phyloP scores from a whole-genome alignment of 92 coral and sea anemone genomes.

The Porites cylindrica region DNA sequence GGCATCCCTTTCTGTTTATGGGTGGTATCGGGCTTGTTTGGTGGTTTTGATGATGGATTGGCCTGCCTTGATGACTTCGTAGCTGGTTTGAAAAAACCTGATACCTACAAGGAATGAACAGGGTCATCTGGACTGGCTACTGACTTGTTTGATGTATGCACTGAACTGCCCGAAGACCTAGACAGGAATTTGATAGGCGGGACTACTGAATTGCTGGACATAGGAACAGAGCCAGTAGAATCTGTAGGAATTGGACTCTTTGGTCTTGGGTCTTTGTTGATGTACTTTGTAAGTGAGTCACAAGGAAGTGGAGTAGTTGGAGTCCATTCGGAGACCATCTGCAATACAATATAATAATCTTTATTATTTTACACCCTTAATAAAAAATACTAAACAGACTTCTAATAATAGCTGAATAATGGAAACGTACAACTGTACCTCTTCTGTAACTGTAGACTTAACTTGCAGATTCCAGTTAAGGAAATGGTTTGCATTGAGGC shows the following conservation, averaged over 20 bases:
- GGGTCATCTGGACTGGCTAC: slow-evolving; percentile 15
- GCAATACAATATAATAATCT: slow-evolving; percentile 19
- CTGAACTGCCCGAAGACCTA: slow-evolving; percentile 7
- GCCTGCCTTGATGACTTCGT: slow-evolving; percentile 14
- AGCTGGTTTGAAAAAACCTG: slow-evolving; percentile 27
- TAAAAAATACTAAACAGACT: slow-evolving; percentile 5
- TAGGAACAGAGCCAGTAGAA: slow-evolving; percentile 14
- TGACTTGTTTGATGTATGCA: slow-evolving; percentile 16
- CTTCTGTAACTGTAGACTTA: slow-evolving; percentile 41
- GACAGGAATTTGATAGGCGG: slow-evolving; percentile 16
- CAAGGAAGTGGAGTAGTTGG: slow-evolving; percentile 36
- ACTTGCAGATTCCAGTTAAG: slow-evolving; percentile 45
- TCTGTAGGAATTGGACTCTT: slow-evolving; percentile 17
- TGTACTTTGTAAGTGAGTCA: slow-evolving; percentile 22
- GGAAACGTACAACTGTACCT: slow-evolving; percentile 5
- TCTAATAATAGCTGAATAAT: slow-evolving; percentile 15
- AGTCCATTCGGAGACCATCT: slow-evolving; percentile 27
- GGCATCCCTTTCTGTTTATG: slow-evolving; percentile 6
- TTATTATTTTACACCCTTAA: slow-evolving; percentile 4
- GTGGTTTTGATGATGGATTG: slow-evolving; percentile 16
- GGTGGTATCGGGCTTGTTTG: slow-evolving; percentile 6
- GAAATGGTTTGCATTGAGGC: slow-evolving; percentile 15
- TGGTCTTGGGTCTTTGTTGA: slow-evolving; percentile 17
- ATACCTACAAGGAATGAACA: background rate
- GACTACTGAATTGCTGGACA: background rate